Base-by-base conservation (phyloP, 92 coral and sea anemone species). In the Montipora capitata region DNA sequence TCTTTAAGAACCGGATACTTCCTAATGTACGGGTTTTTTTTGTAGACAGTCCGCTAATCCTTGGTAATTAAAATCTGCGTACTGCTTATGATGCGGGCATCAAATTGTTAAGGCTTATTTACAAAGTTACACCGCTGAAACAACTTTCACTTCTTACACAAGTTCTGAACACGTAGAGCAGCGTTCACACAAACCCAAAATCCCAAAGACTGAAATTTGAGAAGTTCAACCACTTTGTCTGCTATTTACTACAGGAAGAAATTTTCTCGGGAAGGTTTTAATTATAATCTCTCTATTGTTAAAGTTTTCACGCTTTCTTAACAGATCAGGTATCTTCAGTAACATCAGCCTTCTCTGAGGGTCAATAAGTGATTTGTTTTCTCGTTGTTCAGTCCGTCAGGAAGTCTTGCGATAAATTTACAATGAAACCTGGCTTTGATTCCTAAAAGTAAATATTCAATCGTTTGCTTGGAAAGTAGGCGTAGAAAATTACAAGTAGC, bases 1-100 rank as follows among this genome's bases (percentile, higher is more conserved):
- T 54, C 61, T 10, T 48, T 48, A 48, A 4, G 61, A 54, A 9
- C 12, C 14, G 61, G 61, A 54, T 11, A 8, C 7, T 54, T 54
- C 61, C 7, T 54, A 12, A 10, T 54, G 10, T 54, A 54, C 61
- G 12, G 13, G 3, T 9, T 66, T 13, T 67, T 67, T 40, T 43
- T 64, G 5, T 72, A 51, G 17, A n/a, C 17, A 52, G 49, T 58
- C 65, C 79, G 78, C 14, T 83, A 72, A 83, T 83, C 87, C 79
- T 45, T 62, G 18, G 71, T 72, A 15, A 83, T 83, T 83, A 79
- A 72, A 81, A 83, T 72, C 49, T 83, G 72, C 62, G 18, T 58
- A 41, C 15, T 57, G 42, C 63, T 38, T 40, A 7, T 6, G 58
- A 20, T 38, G 45, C 39, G 72, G 62, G 27, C 58, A 39, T 56